These are phyloP conservation scores for Hyperoplus lanceolatus DNA, from an alignment of 2,797 vertebrate species.

Conservation along the genomic window DNA sequence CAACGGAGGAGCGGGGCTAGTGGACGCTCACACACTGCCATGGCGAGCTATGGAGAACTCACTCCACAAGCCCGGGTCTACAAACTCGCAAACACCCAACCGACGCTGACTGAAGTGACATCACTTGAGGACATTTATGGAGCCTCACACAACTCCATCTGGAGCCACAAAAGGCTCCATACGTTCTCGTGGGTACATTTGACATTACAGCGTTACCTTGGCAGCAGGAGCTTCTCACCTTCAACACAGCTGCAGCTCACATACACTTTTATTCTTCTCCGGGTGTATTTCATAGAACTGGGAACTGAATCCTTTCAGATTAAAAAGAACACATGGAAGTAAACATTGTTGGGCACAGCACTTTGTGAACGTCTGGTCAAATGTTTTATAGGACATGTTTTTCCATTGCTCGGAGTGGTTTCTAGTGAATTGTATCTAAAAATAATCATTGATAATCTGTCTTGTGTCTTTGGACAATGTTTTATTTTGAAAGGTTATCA, in stretches of 20 bases:
- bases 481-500: conserved; percentile 26
- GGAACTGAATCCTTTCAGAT: background rate
- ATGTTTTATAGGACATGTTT: background rate
- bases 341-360: background rate
- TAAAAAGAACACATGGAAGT: background rate
- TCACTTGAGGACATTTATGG: too few species aligned
- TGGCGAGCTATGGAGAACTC: too few species aligned
- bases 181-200: background rate
- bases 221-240: background rate
- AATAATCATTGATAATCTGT: background rate
- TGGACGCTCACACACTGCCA: too few species aligned
- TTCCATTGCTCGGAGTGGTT: too few species aligned
- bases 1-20: too few species aligned
- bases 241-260: background rate
- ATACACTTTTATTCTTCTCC: background rate
- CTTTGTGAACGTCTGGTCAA: background rate
- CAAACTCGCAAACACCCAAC: too few species aligned
- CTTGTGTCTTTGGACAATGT: background rate
- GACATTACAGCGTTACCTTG: background rate
- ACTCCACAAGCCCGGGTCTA: too few species aligned
- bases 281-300: background rate
- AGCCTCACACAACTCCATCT: too few species aligned
- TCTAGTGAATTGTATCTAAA: too few species aligned
- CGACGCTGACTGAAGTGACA: too few species aligned
- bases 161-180: too few species aligned